phyloP scores from a whole-genome alignment of 2,888 invertebrate species.

The Lymantria dispar region DNA sequence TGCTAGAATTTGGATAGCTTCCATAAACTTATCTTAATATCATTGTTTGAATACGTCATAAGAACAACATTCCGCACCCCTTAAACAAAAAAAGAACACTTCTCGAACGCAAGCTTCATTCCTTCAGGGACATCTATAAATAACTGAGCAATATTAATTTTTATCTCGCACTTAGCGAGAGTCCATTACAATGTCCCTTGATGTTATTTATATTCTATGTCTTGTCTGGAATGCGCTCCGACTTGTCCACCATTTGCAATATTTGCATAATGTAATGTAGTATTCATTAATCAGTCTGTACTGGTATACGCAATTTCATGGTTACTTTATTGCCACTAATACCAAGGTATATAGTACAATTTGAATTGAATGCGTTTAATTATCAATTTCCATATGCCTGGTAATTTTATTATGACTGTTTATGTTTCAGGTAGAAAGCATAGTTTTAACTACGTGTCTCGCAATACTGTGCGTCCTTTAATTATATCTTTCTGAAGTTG shows the following conservation, averaged over 20 bases:
- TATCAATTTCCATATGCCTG: too few relatives aligned
- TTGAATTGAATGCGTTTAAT: too few relatives aligned
- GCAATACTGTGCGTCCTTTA: too few relatives aligned
- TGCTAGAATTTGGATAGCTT: too few relatives aligned
- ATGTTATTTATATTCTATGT: conserved; percentile 22
- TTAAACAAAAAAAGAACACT: conserved; percentile 12
- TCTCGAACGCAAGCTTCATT: conserved; percentile 12
- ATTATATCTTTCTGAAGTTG: too few relatives aligned
- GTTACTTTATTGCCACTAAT: neutral
- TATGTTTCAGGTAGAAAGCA: too few relatives aligned
- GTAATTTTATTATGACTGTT: too few relatives aligned
- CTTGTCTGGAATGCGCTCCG: conserved; percentile 38
- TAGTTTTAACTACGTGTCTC: too few relatives aligned
- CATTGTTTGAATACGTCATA: neutral
- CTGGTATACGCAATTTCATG: conserved; percentile 12
- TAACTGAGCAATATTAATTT: conserved; percentile 30
- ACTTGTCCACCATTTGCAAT: conserved; percentile 33
- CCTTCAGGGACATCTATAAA: conserved; percentile 24
- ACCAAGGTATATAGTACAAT: neutral
- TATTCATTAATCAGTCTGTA: conserved; percentile 40
- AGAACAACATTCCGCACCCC: conserved; percentile 7
- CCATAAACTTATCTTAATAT: neutral
- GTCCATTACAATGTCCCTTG: conserved; percentile 3
- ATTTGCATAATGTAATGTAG: conserved; percentile 39
- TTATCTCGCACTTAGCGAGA: conserved; percentile 21